phyloP scores from a whole-genome alignment of 1,140 invertebrate species.

The Galleria mellonella region DNA sequence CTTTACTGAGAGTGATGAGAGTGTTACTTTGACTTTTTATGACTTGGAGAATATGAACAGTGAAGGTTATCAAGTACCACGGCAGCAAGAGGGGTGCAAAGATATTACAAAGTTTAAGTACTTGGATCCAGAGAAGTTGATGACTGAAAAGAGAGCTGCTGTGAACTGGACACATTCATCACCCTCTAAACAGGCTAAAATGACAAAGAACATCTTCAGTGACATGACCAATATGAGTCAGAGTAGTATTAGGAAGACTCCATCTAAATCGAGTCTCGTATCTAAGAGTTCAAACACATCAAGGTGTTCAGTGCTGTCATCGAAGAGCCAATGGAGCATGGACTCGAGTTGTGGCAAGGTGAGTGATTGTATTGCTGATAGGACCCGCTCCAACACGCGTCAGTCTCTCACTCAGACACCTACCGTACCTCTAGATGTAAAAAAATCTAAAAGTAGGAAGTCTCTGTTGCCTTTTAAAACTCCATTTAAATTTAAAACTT shows the following conservation, averaged over 20 bases:
- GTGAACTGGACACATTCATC: slow-evolving; percentile 54
- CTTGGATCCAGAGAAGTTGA: slow-evolving; percentile 53
- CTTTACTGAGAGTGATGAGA: slow-evolving; percentile 67
- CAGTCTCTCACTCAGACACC: slow-evolving; percentile 31
- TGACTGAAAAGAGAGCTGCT: slow-evolving; percentile 44
- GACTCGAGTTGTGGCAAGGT: slow-evolving; percentile 23
- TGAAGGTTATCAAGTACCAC: slow-evolving; percentile 24
- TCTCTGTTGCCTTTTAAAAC: slow-evolving; percentile 69
- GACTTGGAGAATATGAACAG: slow-evolving; percentile 53
- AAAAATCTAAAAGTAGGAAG: slow-evolving; percentile 58
- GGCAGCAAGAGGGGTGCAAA: slow-evolving; percentile 26
- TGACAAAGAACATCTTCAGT: slow-evolving; percentile 37
- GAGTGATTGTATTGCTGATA: slow-evolving; percentile 24
- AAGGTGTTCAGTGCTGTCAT: slow-evolving; percentile 25
- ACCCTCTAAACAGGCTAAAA: slow-evolving; percentile 55
- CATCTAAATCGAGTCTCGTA: slow-evolving; percentile 46
- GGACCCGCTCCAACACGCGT: slow-evolving; percentile 28
- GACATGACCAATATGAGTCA: slow-evolving; percentile 44
- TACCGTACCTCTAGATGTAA: slow-evolving; percentile 32
- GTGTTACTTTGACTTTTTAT: slow-evolving; percentile 68
- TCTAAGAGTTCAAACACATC: slow-evolving; percentile 46
- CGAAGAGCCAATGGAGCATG: slow-evolving; percentile 37
- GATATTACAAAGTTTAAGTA: slow-evolving; percentile 68
- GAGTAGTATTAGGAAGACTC: slow-evolving; percentile 41
- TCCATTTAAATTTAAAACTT: slow-evolving; percentile 65